These are phyloP conservation scores for Drosophila lutescens DNA, from an alignment of 2,888 invertebrate species.

Conservation along the genomic window DNA sequence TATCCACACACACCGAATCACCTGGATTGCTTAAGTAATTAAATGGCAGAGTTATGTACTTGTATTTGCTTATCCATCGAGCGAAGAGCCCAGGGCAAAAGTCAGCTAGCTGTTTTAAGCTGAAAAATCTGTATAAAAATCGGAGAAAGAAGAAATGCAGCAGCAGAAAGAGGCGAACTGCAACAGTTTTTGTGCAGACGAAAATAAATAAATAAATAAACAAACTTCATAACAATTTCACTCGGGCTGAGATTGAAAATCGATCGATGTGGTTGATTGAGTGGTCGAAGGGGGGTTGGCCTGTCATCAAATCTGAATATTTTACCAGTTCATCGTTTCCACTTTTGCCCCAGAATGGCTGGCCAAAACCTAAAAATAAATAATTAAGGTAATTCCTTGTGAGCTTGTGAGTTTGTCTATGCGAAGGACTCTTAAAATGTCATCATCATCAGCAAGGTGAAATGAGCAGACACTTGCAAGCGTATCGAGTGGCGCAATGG, in stretches of 20 bases:
- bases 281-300: neutral
- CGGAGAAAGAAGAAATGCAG: slow-evolving; percentile 11
- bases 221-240: slow-evolving; percentile 51
- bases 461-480: neutral
- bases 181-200: slow-evolving; percentile 13
- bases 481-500: neutral
- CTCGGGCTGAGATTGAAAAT: slow-evolving; percentile 49
- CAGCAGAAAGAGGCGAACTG: slow-evolving; percentile 1
- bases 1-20: neutral
- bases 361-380: slow-evolving; percentile 40
- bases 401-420: neutral
- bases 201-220: slow-evolving; percentile 47
- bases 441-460: slow-evolving; percentile 13
- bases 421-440: slow-evolving; percentile 14
- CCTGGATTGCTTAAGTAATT: slow-evolving; percentile 46
- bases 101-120: slow-evolving; percentile 9
- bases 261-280: slow-evolving; percentile 41
- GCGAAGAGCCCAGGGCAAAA: neutral
- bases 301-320: slow-evolving; percentile 41
- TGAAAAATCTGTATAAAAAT: slow-evolving; percentile 1
- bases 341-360: slow-evolving; percentile 14
- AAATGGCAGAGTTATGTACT: slow-evolving; percentile 30
- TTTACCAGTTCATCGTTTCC: slow-evolving; percentile 42
- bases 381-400: slow-evolving; percentile 45
- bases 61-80: neutral